These are phyloP conservation scores for Tetramorium parvispinum DNA, from an alignment of 1,140 invertebrate species.

Conservation along the genomic window DNA sequence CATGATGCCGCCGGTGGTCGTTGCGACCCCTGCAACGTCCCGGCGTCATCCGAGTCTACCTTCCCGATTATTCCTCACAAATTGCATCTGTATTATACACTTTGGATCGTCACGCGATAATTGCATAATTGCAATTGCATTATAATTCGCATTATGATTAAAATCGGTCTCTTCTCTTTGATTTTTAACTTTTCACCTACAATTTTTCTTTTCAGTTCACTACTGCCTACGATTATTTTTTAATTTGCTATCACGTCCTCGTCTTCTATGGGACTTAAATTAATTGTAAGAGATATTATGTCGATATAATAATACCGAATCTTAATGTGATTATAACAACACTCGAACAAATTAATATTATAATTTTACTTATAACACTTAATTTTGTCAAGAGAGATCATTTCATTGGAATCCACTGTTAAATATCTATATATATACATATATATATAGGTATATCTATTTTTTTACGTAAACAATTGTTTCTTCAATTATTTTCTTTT, in stretches of 20 bases:
- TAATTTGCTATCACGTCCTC: neutral
- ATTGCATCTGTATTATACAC: neutral
- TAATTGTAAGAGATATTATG: neutral
- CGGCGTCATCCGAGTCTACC: constrained; percentile 64
- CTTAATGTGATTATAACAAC: neutral
- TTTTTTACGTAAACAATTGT: neutral
- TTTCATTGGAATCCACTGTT: neutral
- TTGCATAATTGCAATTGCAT: neutral
- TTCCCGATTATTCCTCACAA: constrained; percentile 19
- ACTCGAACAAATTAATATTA: neutral
- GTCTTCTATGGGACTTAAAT: neutral
- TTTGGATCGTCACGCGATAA: neutral
- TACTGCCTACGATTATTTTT: neutral
- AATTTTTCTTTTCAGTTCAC: neutral
- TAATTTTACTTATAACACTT: neutral
- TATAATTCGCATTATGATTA: neutral
- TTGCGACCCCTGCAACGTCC: constrained; percentile 27
- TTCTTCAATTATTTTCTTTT: neutral
- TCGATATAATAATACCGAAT: neutral
- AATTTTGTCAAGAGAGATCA: neutral
- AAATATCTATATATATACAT: neutral
- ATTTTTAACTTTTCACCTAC: neutral
- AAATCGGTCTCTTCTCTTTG: neutral
- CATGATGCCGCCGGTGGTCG: constrained; percentile 74
- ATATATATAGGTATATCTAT: neutral